Conservation (phyloP, 1,140 invertebrate genomes). For the Heliconius hewitsoni region DNA sequence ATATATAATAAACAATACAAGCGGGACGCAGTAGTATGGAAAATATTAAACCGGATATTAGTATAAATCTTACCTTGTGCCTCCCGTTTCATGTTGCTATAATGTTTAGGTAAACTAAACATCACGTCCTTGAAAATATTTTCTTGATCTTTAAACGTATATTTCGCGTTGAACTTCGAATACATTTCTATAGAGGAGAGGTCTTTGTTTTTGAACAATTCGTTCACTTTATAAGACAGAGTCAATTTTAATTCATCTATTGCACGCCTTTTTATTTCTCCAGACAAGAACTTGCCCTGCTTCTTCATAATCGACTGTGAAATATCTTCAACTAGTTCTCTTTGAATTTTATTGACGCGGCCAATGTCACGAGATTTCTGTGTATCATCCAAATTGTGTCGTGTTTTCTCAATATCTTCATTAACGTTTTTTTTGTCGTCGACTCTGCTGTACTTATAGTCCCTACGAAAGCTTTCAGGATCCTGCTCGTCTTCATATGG, state of each 20-base stretch:
- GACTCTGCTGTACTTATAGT: conserved; percentile 8
- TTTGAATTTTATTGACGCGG: conserved; percentile 45
- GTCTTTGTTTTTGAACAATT: conserved; percentile 61
- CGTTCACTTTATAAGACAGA: conserved; percentile 46
- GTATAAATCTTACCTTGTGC: conserved; percentile 58
- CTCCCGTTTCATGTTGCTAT: conserved; percentile 48
- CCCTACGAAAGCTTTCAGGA: conserved; percentile 11
- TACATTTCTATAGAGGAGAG: conserved; percentile 66
- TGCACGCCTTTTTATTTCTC: conserved; percentile 43
- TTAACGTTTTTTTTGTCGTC: conserved; percentile 14
- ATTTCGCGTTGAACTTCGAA: conserved; percentile 61
- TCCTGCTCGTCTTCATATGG: conserved; percentile 12
- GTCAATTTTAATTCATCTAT: conserved; percentile 49
- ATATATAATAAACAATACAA: neutral
- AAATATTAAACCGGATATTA: neutral
- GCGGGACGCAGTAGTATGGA: neutral
- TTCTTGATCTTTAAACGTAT: conserved; percentile 49
- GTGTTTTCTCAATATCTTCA: conserved; percentile 14
- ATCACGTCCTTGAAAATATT: conserved; percentile 60
- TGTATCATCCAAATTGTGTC: neutral
- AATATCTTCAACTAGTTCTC: conserved; percentile 61
- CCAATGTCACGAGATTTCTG: neutral
- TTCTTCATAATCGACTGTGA: conserved; percentile 51
- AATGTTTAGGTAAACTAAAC: conserved; percentile 52
- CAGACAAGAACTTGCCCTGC: conserved; percentile 40